A percentile compares a stretch with the other conserved stretches of the same genome.
phyloP scores from a whole-genome alignment of 2,797 vertebrate species.

The Typhlichthys subterraneus region DNA sequence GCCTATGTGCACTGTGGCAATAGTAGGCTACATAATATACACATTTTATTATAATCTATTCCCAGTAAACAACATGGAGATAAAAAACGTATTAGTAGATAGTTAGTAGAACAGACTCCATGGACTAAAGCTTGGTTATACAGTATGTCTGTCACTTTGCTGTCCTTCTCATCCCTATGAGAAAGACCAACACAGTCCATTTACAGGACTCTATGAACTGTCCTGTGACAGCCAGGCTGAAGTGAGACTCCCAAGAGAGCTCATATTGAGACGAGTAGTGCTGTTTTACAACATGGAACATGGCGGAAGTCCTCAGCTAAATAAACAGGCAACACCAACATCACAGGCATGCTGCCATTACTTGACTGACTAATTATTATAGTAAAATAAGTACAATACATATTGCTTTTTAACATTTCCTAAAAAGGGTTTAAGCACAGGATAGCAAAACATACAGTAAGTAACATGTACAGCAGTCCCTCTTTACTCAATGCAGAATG shows the following conservation, averaged over 20 bases:
- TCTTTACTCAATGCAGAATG: neutral
- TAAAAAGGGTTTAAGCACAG: slow-evolving; percentile 1
- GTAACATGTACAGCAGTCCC: too few species aligned
- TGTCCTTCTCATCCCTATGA: neutral
- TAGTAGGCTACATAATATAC: too few species aligned
- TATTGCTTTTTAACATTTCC: slow-evolving; percentile 33
- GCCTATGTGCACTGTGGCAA: too few species aligned
- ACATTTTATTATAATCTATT: too few species aligned
- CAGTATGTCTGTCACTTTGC: neutral
- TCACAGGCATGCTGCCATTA: slow-evolving; percentile 11
- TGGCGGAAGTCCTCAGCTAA: slow-evolving; percentile 14
- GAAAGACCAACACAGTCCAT: too few species aligned
- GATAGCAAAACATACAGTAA: slow-evolving; percentile 30
- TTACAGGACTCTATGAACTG: neutral
- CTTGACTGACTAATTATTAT: slow-evolving; percentile 44
- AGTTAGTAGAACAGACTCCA: slow-evolving; percentile 3
- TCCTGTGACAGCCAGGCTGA: slow-evolving; percentile 11
- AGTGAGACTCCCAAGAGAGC: slow-evolving; percentile 15
- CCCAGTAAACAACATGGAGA: too few species aligned
- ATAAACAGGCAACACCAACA: slow-evolving; percentile 15
- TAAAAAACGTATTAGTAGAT: too few species aligned
- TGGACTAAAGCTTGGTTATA: neutral
- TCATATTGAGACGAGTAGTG: neutral
- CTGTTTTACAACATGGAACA: slow-evolving; percentile 28
- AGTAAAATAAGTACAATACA: slow-evolving; percentile 45